Evolutionary conservation across 2,113 vertebrate species (phyloP).

Genomic region (Limnothrissa miodon): DNA sequence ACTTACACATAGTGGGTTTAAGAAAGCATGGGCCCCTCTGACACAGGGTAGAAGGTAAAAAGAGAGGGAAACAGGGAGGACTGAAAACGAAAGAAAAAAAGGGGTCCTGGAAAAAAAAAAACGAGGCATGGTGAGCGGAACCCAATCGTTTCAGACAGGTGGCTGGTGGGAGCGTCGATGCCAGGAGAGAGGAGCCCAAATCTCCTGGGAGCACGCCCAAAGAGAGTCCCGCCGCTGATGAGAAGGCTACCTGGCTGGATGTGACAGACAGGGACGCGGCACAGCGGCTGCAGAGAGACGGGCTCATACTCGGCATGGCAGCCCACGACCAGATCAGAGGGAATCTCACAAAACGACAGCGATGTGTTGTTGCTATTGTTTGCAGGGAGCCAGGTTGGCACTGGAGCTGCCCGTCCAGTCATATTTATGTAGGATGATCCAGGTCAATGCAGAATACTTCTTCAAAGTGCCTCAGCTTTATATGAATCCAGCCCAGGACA

Average conservation of each 20-base stretch:
- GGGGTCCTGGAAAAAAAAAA: too few species aligned
- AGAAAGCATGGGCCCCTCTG: conserved; percentile 38
- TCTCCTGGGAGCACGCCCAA: conserved; percentile 37
- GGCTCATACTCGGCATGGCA: conserved; percentile 31
- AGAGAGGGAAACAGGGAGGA: too few species aligned
- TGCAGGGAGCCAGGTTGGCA: background rate
- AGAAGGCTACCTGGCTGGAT: conserved; percentile 27
- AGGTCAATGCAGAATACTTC: conserved; percentile 9
- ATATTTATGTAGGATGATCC: background rate
- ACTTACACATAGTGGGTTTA: too few species aligned
- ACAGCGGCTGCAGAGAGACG: conserved; percentile 25
- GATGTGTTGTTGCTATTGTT: conserved; percentile 33
- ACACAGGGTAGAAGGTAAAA: conserved; percentile 40
- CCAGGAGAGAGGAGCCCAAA: background rate
- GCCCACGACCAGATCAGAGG: conserved; percentile 18
- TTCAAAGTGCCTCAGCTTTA: background rate
- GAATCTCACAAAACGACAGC: conserved; percentile 20
- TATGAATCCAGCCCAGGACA: background rate
- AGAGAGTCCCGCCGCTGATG: background rate
- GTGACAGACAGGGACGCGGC: conserved; percentile 37
- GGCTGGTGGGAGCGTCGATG: conserved; percentile 32
- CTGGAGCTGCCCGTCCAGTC: background rate
- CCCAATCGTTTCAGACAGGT: conserved; percentile 47
- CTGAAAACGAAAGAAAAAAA: too few species aligned
- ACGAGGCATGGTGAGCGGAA: background rate